phyloP scores from a whole-genome alignment of 2,113 vertebrate genomes.

The Petrocephalus microphthalmus region DNA sequence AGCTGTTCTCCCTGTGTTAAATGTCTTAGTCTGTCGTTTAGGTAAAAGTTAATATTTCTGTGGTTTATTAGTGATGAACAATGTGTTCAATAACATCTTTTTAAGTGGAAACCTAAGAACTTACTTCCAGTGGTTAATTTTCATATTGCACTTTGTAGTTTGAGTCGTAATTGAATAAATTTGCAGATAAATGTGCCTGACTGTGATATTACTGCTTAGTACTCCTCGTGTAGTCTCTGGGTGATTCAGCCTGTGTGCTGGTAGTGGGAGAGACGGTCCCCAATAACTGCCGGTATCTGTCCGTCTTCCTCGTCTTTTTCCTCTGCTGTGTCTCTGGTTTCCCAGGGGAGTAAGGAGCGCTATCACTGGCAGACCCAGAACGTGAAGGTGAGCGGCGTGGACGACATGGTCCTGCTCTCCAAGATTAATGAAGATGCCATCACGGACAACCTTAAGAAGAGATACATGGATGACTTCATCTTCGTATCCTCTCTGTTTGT shows the following conservation, averaged over 20 bases:
- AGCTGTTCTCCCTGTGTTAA: background rate
- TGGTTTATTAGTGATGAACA: background rate
- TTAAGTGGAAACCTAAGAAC: background rate
- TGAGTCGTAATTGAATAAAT: background rate
- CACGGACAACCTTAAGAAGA: constrained; percentile 74
- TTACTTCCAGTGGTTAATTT: background rate
- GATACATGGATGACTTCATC: constrained; percentile 77
- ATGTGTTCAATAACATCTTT: background rate
- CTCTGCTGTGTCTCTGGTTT: background rate
- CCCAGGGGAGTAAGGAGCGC: constrained; percentile 70
- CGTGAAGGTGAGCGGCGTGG: constrained; percentile 71
- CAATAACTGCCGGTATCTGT: background rate
- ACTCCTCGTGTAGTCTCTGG: background rate
- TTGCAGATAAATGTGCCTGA: background rate
- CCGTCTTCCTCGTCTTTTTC: background rate
- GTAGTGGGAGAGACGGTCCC: background rate
- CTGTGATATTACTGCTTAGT: background rate
- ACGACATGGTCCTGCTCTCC: constrained; percentile 76
- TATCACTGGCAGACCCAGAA: constrained; percentile 79
- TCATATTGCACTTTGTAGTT: background rate
- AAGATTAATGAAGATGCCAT: constrained; percentile 76
- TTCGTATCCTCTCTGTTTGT: constrained; percentile 65
- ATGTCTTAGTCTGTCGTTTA: background rate
- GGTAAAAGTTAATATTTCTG: background rate
- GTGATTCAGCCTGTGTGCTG: background rate